Conservation (phyloP, 1,140 invertebrate species). For the Panulirus ornatus region DNA sequence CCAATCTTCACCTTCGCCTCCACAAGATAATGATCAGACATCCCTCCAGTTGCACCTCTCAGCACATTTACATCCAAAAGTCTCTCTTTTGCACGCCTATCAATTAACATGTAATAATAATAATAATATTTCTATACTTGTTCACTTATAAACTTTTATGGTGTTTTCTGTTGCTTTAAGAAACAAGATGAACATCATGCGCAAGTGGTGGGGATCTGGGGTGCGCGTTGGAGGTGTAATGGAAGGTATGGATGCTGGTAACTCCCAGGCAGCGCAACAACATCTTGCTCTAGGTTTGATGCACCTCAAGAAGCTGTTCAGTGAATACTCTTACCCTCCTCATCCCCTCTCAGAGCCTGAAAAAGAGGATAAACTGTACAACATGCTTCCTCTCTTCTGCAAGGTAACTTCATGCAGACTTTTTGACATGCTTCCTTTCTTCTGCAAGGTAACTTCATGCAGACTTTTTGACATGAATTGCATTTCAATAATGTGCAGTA, state of each 20-base stretch:
- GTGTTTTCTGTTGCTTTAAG: not conserved
- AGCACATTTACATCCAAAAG: too few species aligned
- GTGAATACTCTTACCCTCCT: conserved; percentile 93
- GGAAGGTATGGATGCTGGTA: conserved; percentile 53
- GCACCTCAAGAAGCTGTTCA: conserved; percentile 97
- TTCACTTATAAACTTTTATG: too few species aligned
- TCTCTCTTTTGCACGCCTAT: too few species aligned
- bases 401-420: conserved; percentile 84
- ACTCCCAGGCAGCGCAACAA: conserved; percentile 62
- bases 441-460: conserved; percentile 90
- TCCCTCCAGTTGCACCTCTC: too few species aligned
- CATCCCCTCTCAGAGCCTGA: conserved; percentile 89
- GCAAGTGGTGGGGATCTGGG: conserved; percentile 74
- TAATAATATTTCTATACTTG: too few species aligned
- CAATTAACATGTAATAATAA: too few species aligned
- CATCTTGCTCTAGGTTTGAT: conserved; percentile 87
- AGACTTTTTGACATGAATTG: conserved; percentile 86
- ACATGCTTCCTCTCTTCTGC: conserved; percentile 98
- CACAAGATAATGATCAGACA: too few species aligned
- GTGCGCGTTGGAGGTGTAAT: conserved; percentile 52
- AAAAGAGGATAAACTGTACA: conserved; percentile 96
- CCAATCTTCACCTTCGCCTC: too few species aligned
- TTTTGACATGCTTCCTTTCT: conserved; percentile 95
- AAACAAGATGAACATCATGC: conserved; percentile 74
- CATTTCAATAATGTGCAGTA: too few species aligned